A percentile compares a stretch with the other conserved stretches of the same genome.
These are phyloP conservation scores for Mythimna pallens DNA, from an alignment of 2,888 invertebrate species.

Conservation along the genomic window DNA sequence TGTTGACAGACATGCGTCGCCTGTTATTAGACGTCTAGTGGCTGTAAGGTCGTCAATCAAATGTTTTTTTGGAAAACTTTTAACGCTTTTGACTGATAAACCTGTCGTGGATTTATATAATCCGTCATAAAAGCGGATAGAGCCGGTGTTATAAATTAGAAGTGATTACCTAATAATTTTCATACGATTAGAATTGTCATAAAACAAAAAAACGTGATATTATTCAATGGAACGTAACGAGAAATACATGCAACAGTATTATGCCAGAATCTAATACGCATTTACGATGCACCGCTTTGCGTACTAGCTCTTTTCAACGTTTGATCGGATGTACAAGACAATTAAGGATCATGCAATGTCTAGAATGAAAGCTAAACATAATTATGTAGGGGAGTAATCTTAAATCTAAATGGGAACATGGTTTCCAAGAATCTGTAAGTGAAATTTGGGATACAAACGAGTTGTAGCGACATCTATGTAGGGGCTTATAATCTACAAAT, in stretches of 20 bases:
- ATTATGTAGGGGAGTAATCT: not conserved
- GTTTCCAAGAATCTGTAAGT: not conserved
- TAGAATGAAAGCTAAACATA: not conserved
- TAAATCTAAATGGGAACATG: not conserved
- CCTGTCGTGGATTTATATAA: not conserved
- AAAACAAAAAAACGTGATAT: not conserved
- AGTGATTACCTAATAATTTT: not conserved
- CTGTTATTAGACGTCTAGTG: too few species aligned
- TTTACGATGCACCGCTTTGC: conserved; percentile 22
- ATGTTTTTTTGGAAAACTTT: not conserved
- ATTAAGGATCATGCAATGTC: not conserved
- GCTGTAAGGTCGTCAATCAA: too few species aligned
- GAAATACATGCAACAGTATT: conserved; percentile 8
- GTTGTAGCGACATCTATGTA: too few species aligned
- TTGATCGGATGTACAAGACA: conserved; percentile 3
- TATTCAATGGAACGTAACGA: not conserved
- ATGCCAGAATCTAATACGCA: conserved; percentile 1
- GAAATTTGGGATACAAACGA: conserved; percentile 1
- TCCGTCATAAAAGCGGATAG: not conserved
- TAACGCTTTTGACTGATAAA: not conserved
- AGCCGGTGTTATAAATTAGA: not conserved
- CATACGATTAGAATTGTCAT: not conserved
- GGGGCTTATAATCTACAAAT: too few species aligned
- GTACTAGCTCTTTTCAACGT: conserved; percentile 4
- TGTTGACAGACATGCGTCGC: too few species aligned